Base-by-base conservation (phyloP, 2,888 invertebrate species). In the Meteorus cinctellus region DNA sequence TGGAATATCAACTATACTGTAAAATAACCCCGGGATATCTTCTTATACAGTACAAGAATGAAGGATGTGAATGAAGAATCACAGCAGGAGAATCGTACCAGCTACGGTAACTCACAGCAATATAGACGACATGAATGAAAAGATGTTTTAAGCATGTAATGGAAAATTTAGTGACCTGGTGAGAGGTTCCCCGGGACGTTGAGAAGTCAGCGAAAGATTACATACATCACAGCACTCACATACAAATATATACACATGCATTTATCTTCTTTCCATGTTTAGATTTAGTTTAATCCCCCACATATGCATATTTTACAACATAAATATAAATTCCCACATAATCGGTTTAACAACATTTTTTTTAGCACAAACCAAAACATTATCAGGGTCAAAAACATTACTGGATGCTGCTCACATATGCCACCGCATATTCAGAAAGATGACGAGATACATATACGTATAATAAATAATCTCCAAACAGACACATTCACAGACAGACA, bases 131-230 rank as follows among this genome's bases (percentile, higher is more conserved):
- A 55, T 19, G 19, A 55, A 55, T 19, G 55, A 55, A 55, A 55
- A 55, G 19, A 55, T 55, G 19, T 55, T 55, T 55, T 8, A 19
- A 55, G n/a, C 10, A 4, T 19, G 19, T 55, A 55, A 55, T 19
- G 19, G 19, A 55, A 55, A 69, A 69, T 69, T 69, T 59, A 69
- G 14, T 55, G 48, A 69, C 69, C n/a, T 31, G 69, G 19, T 69
- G 55, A 69, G 55, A 69, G 69, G 31, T 69, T 69, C 51, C 34
- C 19, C n/a, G 51, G 31, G 51, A 31, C 19, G 51, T 6, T 31
- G 29, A 51, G 55, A 34, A 55, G 16, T 36, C 19, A n/a, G 10
- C 36, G 65, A 36, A 65, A 65, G 36, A 19, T 12, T 41, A 45
- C 14, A 45, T 48, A 27, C 55, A 16, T 69, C 31, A 55, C 6